Evolutionary conservation across 92 coral and sea anemone genomes (phyloP).

Genomic region (Desmophyllum pertusum): DNA sequence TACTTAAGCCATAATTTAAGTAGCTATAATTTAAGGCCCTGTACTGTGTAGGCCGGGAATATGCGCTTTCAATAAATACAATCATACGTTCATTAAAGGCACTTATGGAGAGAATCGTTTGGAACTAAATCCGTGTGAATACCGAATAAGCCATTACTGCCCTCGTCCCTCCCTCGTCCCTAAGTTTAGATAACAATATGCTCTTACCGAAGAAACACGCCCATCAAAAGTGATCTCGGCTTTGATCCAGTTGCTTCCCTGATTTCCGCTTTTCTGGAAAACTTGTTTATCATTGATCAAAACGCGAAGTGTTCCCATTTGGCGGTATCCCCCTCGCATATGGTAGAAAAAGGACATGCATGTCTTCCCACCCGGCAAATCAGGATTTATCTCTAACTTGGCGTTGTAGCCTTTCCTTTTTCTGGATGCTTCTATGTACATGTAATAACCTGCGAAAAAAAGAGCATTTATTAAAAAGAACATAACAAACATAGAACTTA

Average conservation of each 20-base stretch:
- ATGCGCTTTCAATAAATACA: too few species aligned
- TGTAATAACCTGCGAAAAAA: conserved; percentile 49
- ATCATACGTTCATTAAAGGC: too few species aligned
- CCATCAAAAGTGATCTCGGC: conserved; percentile 3
- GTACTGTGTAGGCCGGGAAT: too few species aligned
- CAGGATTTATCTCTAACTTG: conserved; percentile 33
- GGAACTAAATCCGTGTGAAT: not conserved
- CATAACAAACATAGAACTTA: too few species aligned
- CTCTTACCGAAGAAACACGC: conserved; percentile 19
- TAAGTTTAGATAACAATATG: not conserved
- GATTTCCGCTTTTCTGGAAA: conserved; percentile 50
- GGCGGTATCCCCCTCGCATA: conserved; percentile 45
- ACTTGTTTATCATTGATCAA: conserved; percentile 39
- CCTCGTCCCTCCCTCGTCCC: not conserved
- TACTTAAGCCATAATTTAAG: too few species aligned
- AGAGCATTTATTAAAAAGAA: too few species aligned
- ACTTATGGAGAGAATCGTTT: not conserved
- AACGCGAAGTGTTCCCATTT: conserved; percentile 57
- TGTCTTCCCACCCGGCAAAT: conserved; percentile 8
- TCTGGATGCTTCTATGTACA: conserved; percentile 67
- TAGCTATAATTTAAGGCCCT: too few species aligned
- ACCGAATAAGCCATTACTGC: too few species aligned
- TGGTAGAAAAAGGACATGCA: conserved; percentile 60
- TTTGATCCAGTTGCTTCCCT: conserved; percentile 43
- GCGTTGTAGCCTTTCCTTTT: conserved; percentile 56